Evolutionary conservation across 2,888 invertebrate genomes (phyloP), one percentile per base, ranked within the genome.

Genomic region (Oxyteleia sp.): DNA sequence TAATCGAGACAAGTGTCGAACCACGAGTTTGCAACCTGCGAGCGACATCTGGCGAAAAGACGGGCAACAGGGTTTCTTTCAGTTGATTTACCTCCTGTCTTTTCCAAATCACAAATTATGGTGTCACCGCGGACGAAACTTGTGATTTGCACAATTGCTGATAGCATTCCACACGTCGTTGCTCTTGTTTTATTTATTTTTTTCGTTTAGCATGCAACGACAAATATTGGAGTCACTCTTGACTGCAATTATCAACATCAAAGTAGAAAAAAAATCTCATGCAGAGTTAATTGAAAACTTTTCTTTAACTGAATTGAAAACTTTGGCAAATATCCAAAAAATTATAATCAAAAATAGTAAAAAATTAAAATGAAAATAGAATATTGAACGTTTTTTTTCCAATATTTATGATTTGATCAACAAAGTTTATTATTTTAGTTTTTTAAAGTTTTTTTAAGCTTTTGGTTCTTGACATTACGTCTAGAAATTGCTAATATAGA

Each of bases 201-300:
- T 68, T 81, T 49, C 63, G 57, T 63, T 75, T 45, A 63, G 43
- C 81, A 75, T 81, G 81, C 81, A 81, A 81, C 47, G 57, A 55
- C 59, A 74, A 74, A 61, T 55, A 61, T 61, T 72, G 64, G 79
- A 55, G 53, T 41, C 55, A 69, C 64, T 57, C 29, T 57, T 16
- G 45, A n/a, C 53, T 71, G 47, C 64, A 75, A 64, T 69, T 64
- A 55, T 64, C 45, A 57, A 66, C 53, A 63, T 75, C 38, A 81
- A 69, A 63, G 59, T 66, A 51, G n/a, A 74, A 81, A 64, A 49
- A 63, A 13, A 53, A 15, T 69, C 57, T 43, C 71, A 69, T 61
- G 68, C 45, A 20, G 53, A 41, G 59, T 35, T 55, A 64, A 59
- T 59, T 63, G 61, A 61, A 72, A 61, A 61, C 11, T 64, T 61